Evolutionary conservation across 2,888 invertebrate species (phyloP), one percentile per base, ranked within the genome.

Genomic region (Papilio protenor): DNA sequence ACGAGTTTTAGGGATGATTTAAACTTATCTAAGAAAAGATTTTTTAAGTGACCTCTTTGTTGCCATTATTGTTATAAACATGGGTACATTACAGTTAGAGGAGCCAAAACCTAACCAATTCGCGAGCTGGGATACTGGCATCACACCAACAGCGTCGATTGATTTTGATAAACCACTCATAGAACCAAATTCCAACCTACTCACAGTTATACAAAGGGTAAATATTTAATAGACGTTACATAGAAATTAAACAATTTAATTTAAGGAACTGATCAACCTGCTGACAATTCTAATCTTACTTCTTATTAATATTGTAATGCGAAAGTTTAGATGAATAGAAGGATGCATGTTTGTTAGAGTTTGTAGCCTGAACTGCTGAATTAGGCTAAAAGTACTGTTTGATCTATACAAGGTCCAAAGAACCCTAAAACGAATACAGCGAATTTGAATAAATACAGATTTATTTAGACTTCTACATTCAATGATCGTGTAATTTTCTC

Each of bases 121-220:
- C 3, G n/a, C 71, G 10, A 71, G 71, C 61, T 76, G 71, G 76
- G 76, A 61, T 1, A 33, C 71, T 1, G 61, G 27, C 2, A 52
- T 61, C 16, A 71, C 76, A 16, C 71, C 71, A 18, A 49, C 59
- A 10, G 21, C 59, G 8, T 61, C 76, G 8, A 16, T 61, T 18
- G 76, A 76, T 33, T 40, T 59, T 0, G 76, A 72, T 1, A 71
- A 49, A 71, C 4, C 45, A 27, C 23, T 5, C 16, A 5, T 52
- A 4, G 76, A 72, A 14, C 61, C 61, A 33, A 71, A 49, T 61
- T 52, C 61, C 16, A 72, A 76, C 11, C 61, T 23, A 23, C 57
- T 76, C 16, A 49, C 45, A n/a, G n/a, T 76, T 40, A 64, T 52
- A 61, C 1, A 71, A 16, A 59, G 64, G 61, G 76, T 76, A 76